Conservation (phyloP, 2,797 vertebrate species). For the Coranthus polyacanthus region DNA sequence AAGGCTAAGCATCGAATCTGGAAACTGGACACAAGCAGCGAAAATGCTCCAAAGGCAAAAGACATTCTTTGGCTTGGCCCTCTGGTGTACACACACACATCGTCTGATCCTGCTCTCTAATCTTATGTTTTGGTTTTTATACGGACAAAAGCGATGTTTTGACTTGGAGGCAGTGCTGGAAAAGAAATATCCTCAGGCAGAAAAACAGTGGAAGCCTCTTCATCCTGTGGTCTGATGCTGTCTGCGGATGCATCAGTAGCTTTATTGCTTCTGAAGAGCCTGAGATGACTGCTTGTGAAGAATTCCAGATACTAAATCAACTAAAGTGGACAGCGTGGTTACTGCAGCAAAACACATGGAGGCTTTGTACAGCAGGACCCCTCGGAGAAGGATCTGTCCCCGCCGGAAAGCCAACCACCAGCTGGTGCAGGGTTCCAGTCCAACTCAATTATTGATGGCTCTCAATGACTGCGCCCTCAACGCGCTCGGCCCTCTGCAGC, state of each 20-base stretch:
- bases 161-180: slow-evolving; percentile 25
- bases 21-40: not conserved
- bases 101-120: slow-evolving; percentile 15
- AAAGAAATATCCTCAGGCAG: slow-evolving; percentile 34
- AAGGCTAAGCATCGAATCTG: slow-evolving; percentile 12
- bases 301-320: slow-evolving; percentile 11
- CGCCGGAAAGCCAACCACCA: slow-evolving; percentile 67
- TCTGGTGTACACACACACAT: slow-evolving; percentile 6
- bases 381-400: slow-evolving; percentile 42
- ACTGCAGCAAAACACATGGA: slow-evolving; percentile 19
- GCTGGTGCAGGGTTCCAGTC: slow-evolving; percentile 73
- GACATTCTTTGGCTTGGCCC: slow-evolving; percentile 8
- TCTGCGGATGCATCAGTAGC: slow-evolving; percentile 26
- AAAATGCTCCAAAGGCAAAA: slow-evolving; percentile 4
- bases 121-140: slow-evolving; percentile 5
- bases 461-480: slow-evolving; percentile 66
- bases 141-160: slow-evolving; percentile 39
- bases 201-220: slow-evolving; percentile 15
- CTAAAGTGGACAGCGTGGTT: slow-evolving; percentile 19
- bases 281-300: slow-evolving; percentile 13
- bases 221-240: slow-evolving; percentile 12
- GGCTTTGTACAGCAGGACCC: slow-evolving; percentile 30
- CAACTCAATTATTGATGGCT: slow-evolving; percentile 83
- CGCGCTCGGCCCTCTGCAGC: slow-evolving; percentile 60
- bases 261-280: slow-evolving; percentile 28